Base-by-base conservation (phyloP, 2,888 invertebrate genomes). In the Meghimatium bilineatum region DNA sequence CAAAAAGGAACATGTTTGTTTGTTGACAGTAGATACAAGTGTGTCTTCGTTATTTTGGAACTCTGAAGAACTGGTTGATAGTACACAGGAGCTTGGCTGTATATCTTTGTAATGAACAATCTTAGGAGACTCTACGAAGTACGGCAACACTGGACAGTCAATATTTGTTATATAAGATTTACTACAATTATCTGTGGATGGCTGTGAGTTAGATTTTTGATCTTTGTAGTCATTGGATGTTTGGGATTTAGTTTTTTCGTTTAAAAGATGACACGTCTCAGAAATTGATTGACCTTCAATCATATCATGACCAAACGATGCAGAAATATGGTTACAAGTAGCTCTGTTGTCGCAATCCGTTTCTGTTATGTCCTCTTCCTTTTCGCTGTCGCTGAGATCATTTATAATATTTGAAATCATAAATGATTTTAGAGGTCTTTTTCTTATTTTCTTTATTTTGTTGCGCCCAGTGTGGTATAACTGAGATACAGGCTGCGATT, bases 361-460 rank as follows among this genome's bases (percentile, higher is more conserved):
- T 0, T 14, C 74, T n/a, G 32, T n/a, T 23, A 5, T 5, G n/a
- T 72, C 32, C 12, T 74, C 75, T 14, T 82, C 82, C 2, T 29
- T 10, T 8, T 66, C 74, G 34, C 75, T 75, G 10, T 82, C 82
- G 49, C 67, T 75, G 32, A 5, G 26, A 6, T 76, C 69, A 32
- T 69, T 71, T 32, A 82, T 82, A 52, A 82, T 77, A 77, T 66
- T 82, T 29, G 82, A 76, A 69, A 82, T 82, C 52, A 67, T 77
- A 52, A 82, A 82, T 17, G 82, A 82, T 77, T 60, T 82, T 44
- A 60, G 60, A 12, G 36, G 56, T 44, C 81, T 60, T 6, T 17
- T 80, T 71, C 34, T 32, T 8, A n/a, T 14, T 72, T 52, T 60
- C n/a, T 56, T n/a, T 38, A 36, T 72, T 71, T 26, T 63, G 0